Percentiles rank a stretch among this genome's conserved stretches.
These are phyloP conservation scores for Hoplias malabaricus DNA, from an alignment of 2,113 vertebrate genomes.

Conservation along the genomic window DNA sequence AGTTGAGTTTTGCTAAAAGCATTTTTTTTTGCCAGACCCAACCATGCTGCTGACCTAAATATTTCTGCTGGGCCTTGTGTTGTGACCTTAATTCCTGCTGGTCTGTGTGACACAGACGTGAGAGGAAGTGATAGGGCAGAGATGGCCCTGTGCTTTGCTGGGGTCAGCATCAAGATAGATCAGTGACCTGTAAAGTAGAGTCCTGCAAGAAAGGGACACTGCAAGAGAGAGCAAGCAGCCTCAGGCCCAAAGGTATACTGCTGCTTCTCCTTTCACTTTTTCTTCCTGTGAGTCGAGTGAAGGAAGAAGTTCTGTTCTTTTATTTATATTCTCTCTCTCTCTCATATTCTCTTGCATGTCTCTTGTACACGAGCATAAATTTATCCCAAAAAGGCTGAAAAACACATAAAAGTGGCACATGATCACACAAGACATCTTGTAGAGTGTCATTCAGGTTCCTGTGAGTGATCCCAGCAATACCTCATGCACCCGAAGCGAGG, in stretches of 20 bases:
- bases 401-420: background rate
- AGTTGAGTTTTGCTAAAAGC: background rate
- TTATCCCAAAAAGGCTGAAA: background rate
- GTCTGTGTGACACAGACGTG: constrained; percentile 39
- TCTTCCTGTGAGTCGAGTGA: background rate
- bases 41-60: constrained; percentile 37
- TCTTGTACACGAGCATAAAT: background rate
- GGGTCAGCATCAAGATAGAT: constrained; percentile 47
- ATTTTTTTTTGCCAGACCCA: background rate
- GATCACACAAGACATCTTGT: constrained; percentile 19
- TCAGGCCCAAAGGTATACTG: background rate
- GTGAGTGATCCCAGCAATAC: background rate
- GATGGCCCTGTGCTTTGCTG: constrained; percentile 29
- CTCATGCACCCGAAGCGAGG: background rate
- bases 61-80: constrained; percentile 25
- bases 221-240: constrained; percentile 28
- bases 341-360: background rate
- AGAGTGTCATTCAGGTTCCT: background rate
- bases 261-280: too few relatives aligned
- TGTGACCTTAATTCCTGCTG: constrained; percentile 51
- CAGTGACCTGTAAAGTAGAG: constrained; percentile 47
- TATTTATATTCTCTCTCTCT: background rate
- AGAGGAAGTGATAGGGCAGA: constrained; percentile 40
- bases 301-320: constrained; percentile 2
- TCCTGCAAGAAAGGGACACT: constrained; percentile 39